phyloP scores from a whole-genome alignment of 2,797 vertebrate genomes.

The Galagoides demidoff region DNA sequence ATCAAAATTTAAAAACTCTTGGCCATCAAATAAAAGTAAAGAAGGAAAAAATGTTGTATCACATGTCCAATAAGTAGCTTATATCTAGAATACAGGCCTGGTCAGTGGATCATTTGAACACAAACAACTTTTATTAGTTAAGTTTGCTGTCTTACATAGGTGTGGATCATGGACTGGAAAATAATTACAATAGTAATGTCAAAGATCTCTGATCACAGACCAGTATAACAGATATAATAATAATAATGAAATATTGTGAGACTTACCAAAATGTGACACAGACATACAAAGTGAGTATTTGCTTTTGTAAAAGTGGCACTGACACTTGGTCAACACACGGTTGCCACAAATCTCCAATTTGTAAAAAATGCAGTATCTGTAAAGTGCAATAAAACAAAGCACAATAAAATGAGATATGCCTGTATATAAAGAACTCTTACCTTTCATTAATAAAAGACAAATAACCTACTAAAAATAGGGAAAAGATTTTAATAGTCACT shows the following conservation, averaged over 20 bases:
- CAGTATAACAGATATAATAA: not conserved
- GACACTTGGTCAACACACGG: not conserved
- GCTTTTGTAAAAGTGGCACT: not conserved
- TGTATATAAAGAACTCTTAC: not conserved
- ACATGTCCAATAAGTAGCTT: not conserved
- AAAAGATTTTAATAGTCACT: not conserved
- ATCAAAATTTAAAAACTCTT: not conserved
- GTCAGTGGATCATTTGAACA: not conserved
- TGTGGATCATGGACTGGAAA: not conserved
- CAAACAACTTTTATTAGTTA: not conserved
- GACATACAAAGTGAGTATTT: not conserved
- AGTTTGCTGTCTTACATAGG: not conserved
- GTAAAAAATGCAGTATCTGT: not conserved
- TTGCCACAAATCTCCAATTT: not conserved
- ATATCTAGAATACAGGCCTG: not conserved
- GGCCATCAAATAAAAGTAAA: constrained; percentile 5
- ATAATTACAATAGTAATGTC: not conserved
- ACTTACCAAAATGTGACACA: not conserved
- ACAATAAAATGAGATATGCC: not conserved
- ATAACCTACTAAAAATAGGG: not conserved
- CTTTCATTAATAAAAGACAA: not conserved
- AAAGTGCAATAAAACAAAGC: not conserved
- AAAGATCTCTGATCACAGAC: not conserved
- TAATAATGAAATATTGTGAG: not conserved
- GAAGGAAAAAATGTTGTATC: not conserved